Percentiles rank a stretch among this genome's conserved stretches.
Conservation (phyloP, 2,888 invertebrate genomes). For the Nemotelus nigrinus region DNA sequence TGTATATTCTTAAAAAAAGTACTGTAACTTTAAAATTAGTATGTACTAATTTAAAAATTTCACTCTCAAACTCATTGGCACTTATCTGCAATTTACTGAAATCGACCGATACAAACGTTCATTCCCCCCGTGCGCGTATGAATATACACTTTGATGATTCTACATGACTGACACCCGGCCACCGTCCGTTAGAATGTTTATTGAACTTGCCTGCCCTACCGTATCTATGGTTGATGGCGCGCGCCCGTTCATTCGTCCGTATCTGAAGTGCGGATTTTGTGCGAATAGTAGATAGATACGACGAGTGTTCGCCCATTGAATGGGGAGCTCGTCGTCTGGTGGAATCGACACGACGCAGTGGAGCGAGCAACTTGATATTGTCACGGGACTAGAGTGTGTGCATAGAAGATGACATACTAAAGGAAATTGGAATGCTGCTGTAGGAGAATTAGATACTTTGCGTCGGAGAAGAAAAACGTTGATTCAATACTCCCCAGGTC, state of each 20-base stretch:
- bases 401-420: background rate
- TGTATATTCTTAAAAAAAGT: no score
- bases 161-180: background rate
- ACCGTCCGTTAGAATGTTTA: slow-evolving; percentile 15
- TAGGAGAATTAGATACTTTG: background rate
- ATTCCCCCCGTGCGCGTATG: slow-evolving; percentile 17
- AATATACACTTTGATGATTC: background rate
- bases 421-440: background rate
- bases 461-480: no score
- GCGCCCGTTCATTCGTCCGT: background rate
- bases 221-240: background rate
- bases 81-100: background rate
- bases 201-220: slow-evolving; percentile 19
- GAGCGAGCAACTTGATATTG: no score
- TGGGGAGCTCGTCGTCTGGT: no score
- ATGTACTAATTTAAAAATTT: no score
- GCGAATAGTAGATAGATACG: no score
- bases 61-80: no score
- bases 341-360: no score
- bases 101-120: slow-evolving; percentile 4
- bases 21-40: no score
- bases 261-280: background rate
- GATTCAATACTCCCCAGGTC: background rate
- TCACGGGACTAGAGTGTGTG: no score
- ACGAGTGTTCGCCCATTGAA: no score